Conservation (phyloP, 2,113 vertebrate species). For the Agapornis roseicollis region DNA sequence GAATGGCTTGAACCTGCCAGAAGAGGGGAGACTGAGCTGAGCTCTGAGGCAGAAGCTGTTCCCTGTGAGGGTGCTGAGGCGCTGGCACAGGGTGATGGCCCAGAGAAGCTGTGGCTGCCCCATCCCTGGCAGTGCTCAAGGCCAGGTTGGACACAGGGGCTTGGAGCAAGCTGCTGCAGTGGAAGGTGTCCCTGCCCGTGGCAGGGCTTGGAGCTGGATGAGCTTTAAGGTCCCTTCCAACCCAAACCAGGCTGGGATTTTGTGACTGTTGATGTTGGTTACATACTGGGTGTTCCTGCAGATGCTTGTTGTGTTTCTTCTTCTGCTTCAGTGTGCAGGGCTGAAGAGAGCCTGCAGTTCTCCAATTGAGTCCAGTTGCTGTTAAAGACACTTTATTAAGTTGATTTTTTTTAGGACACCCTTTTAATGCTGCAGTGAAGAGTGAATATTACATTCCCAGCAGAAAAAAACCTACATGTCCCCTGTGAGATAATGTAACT, state of each 20-base stretch:
- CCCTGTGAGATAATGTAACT: conserved; percentile 69
- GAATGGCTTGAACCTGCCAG: too few species aligned
- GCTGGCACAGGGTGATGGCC: too few species aligned
- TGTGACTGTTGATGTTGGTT: background rate
- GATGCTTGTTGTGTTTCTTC: background rate
- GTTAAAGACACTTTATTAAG: background rate
- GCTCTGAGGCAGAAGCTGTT: too few species aligned
- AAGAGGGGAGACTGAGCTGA: too few species aligned
- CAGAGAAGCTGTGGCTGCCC: too few species aligned
- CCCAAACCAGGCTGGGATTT: background rate
- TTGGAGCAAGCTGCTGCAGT: too few species aligned
- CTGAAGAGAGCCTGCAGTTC: background rate
- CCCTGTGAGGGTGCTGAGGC: too few species aligned
- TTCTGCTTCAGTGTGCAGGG: fast-evolving
- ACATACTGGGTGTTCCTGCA: background rate
- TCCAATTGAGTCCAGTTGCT: conserved; percentile 6
- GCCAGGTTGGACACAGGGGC: too few species aligned
- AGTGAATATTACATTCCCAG: conserved; percentile 61
- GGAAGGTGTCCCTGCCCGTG: too few species aligned
- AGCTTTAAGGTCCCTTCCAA: background rate
- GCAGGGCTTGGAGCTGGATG: too few species aligned
- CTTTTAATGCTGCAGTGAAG: conserved; percentile 46
- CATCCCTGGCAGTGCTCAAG: too few species aligned
- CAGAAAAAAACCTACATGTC: conserved; percentile 53
- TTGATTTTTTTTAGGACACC: conserved; percentile 30